Conservation (phyloP, 2,797 vertebrate species). For the Spondyliosoma cantharus region DNA sequence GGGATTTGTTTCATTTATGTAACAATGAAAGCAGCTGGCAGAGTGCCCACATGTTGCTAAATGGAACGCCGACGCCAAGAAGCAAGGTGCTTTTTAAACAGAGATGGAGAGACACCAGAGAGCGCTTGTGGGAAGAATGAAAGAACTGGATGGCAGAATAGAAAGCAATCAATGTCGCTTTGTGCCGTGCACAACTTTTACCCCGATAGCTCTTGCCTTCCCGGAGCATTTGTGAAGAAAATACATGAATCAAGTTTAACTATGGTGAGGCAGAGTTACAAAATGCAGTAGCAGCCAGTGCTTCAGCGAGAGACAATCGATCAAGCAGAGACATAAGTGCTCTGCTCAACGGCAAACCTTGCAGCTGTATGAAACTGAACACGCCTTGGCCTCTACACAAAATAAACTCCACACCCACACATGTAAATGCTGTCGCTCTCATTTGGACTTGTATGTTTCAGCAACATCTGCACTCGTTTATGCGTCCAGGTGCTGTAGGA, state of each 20-base stretch:
- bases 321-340: constrained; percentile 53
- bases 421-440: constrained; percentile 46
- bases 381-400: constrained; percentile 36
- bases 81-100: constrained; percentile 75
- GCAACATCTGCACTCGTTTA: constrained; percentile 64
- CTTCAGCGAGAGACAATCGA: constrained; percentile 56
- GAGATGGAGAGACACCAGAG: constrained; percentile 71
- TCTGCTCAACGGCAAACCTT: constrained; percentile 46
- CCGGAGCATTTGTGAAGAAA: constrained; percentile 56
- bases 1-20: constrained; percentile 82
- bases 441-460: constrained; percentile 44
- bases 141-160: constrained; percentile 64
- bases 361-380: constrained; percentile 67
- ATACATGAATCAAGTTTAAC: constrained; percentile 72
- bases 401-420: constrained; percentile 57
- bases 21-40: constrained; percentile 77
- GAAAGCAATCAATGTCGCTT: constrained; percentile 77
- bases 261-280: constrained; percentile 53
- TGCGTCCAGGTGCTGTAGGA: constrained; percentile 64
- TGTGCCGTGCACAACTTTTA: constrained; percentile 72
- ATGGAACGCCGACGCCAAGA: constrained; percentile 70
- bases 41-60: constrained; percentile 71
- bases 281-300: constrained; percentile 51
- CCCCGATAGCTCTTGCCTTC: constrained; percentile 63
- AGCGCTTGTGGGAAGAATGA: constrained; percentile 69